Evolutionary conservation across 2,797 vertebrate genomes (phyloP).

Genomic region (Pipistrellus pipistrellus): DNA sequence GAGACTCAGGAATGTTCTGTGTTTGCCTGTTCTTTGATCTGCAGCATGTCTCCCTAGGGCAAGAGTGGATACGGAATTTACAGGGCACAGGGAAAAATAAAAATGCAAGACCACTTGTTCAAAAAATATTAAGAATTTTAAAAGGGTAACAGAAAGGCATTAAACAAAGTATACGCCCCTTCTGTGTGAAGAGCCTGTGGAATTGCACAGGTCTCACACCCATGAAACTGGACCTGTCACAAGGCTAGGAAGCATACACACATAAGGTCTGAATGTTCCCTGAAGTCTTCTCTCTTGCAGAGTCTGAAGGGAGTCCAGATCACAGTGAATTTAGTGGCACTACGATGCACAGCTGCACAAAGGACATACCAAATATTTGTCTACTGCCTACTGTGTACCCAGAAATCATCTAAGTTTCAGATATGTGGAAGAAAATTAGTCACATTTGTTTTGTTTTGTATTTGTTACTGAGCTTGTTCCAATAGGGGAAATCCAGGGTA

Average conservation of each 20-base stretch:
- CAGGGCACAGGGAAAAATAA: neutral
- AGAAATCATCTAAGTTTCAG: neutral
- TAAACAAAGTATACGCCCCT: neutral
- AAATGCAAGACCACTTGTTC: neutral
- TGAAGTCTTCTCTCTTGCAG: neutral
- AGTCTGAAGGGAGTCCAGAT: neutral
- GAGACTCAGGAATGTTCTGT: neutral
- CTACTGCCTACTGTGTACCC: neutral
- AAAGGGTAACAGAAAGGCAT: neutral
- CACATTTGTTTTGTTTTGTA: neutral
- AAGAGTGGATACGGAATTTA: neutral
- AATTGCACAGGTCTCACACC: neutral
- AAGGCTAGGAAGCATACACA: neutral
- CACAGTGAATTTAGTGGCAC: neutral
- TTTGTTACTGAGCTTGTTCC: neutral
- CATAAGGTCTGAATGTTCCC: neutral
- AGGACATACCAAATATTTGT: neutral
- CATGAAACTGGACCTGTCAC: neutral
- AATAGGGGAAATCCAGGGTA: neutral
- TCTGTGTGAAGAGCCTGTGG: neutral
- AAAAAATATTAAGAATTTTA: slow-evolving; percentile 41
- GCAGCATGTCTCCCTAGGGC: neutral
- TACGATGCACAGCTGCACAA: neutral
- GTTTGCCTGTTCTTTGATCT: neutral
- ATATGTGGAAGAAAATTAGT: neutral